Percentiles rank a stretch among this genome's conserved stretches.
These are phyloP conservation scores for Athene noctua DNA, from an alignment of 2,113 vertebrate species.

Conservation along the genomic window DNA sequence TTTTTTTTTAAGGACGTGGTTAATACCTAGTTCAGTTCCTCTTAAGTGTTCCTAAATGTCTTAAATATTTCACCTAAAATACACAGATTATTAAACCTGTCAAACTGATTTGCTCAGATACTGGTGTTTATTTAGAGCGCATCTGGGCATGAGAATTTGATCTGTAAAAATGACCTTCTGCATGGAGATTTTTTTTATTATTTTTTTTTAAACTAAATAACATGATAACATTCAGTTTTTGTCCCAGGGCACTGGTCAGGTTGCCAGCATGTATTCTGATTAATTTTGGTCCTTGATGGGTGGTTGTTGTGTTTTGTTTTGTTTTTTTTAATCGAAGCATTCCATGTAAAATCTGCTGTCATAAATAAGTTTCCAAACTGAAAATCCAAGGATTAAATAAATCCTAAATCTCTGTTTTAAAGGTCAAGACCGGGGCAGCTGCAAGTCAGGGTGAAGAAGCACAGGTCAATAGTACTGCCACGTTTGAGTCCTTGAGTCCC, in stretches of 20 bases:
- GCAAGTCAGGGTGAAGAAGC: background rate
- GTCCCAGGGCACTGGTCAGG: no score
- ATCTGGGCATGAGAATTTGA: background rate
- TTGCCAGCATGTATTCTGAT: background rate
- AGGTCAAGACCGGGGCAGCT: background rate
- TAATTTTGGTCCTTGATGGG: background rate
- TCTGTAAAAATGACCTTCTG: background rate
- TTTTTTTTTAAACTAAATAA: background rate
- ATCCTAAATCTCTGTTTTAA: no score
- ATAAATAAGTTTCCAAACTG: background rate
- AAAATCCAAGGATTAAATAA: background rate
- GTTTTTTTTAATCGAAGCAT: background rate
- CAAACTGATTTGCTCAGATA: background rate
- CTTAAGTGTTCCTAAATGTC: background rate
- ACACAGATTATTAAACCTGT: background rate
- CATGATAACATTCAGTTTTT: background rate
- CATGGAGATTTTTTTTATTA: background rate
- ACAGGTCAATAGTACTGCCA: background rate
- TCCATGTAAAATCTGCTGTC: background rate
- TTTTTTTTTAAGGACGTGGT: background rate
- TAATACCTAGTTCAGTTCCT: background rate
- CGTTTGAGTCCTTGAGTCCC: rapidly evolving
- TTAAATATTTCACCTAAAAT: background rate
- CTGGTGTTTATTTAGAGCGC: background rate
- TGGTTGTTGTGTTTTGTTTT: background rate